phyloP scores from a whole-genome alignment of 2,888 invertebrate genomes.

The Morinoia aosen region DNA sequence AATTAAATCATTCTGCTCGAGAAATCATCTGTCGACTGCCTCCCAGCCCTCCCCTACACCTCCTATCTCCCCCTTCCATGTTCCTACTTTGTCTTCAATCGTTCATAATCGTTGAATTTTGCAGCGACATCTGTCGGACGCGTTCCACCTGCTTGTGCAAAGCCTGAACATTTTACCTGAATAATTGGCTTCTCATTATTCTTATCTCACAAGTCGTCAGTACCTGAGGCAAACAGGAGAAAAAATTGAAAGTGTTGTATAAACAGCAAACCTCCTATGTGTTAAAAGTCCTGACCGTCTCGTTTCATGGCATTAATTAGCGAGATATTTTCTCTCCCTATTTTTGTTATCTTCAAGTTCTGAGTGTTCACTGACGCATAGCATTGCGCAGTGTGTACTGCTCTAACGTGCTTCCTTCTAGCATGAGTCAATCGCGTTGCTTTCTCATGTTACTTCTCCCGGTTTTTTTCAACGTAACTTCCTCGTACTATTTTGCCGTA shows the following conservation, averaged over 20 bases:
- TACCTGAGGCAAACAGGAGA: not conserved
- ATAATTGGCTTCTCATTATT: not conserved
- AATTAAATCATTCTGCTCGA: slow-evolving; percentile 37
- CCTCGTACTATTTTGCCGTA: no score
- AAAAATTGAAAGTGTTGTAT: not conserved
- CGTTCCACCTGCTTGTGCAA: not conserved
- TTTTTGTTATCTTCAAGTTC: not conserved
- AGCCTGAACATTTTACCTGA: not conserved
- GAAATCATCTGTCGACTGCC: not conserved
- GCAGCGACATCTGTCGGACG: not conserved
- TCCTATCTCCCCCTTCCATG: not conserved
- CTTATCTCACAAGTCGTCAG: not conserved
- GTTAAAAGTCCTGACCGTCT: not conserved
- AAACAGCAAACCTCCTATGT: not conserved
- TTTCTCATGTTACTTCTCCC: no score
- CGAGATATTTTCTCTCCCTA: not conserved
- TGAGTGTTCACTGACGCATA: not conserved
- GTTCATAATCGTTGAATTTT: not conserved
- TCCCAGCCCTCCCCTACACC: not conserved
- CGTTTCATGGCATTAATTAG: not conserved
- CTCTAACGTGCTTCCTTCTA: no score
- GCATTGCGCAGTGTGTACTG: no score
- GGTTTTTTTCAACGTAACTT: no score
- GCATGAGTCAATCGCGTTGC: no score
- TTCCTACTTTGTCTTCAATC: not conserved